These are phyloP conservation scores for Pelobates fuscus DNA, from an alignment of 2,113 vertebrate genomes.

Conservation along the genomic window DNA sequence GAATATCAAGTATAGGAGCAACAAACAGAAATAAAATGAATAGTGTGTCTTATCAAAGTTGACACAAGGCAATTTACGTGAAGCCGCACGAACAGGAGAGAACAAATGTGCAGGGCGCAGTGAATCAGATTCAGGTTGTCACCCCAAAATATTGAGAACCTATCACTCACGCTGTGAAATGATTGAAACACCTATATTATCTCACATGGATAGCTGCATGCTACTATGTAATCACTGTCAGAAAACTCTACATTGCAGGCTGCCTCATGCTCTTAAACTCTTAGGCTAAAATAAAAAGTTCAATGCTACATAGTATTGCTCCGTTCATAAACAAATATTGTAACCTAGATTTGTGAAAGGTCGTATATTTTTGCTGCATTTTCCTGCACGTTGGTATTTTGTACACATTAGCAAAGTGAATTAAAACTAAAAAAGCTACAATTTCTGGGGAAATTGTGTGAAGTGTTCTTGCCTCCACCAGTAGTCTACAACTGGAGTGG, in stretches of 20 bases:
- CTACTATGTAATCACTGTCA: constrained; percentile 31
- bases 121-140: constrained; percentile 37
- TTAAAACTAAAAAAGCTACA: too few species aligned
- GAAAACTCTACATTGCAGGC: constrained; percentile 33
- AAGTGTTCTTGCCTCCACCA: too few species aligned
- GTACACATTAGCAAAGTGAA: too few species aligned
- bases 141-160: constrained; percentile 37
- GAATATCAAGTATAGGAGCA: constrained; percentile 13
- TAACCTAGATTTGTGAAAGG: too few species aligned
- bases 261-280: background rate
- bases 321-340: too few species aligned
- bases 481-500: too few species aligned
- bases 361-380: too few species aligned
- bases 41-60: constrained; percentile 24
- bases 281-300: constrained; percentile 1
- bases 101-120: constrained; percentile 25
- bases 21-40: constrained; percentile 23
- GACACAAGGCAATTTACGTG: constrained; percentile 37
- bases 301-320: background rate
- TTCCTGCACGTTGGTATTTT: too few species aligned
- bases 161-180: constrained; percentile 40
- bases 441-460: too few species aligned
- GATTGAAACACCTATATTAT: constrained; percentile 47
- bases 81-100: background rate
- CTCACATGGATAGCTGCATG: constrained; percentile 25